A percentile compares a stretch with the other conserved stretches of the same genome.
phyloP scores from a whole-genome alignment of 2,888 invertebrate species.

The Metallyticus violacea region DNA sequence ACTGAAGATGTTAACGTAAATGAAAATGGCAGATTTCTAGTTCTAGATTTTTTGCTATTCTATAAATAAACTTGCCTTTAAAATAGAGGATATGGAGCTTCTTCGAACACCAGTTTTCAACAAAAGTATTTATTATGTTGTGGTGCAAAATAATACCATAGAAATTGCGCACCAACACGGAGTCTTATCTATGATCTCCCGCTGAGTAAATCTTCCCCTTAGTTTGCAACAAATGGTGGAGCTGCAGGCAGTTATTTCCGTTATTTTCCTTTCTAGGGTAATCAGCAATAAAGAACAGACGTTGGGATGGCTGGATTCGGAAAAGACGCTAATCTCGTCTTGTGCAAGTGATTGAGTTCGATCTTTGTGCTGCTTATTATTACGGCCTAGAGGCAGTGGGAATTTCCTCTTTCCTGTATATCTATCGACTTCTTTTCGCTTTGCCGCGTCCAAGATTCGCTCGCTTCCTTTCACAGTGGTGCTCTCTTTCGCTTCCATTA shows the following conservation, averaged over 20 bases:
- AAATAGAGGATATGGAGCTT: too few relatives aligned
- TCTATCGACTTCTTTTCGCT: neutral
- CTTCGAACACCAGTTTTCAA: too few relatives aligned
- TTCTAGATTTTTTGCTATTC: too few relatives aligned
- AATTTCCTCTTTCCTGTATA: neutral
- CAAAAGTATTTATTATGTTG: too few relatives aligned
- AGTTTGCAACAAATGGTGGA: neutral
- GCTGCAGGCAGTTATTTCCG: neutral
- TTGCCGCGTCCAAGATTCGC: neutral
- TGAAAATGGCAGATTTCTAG: too few relatives aligned
- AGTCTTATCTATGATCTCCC: neutral
- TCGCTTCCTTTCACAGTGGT: neutral
- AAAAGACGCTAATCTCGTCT: neutral
- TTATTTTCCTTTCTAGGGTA: neutral
- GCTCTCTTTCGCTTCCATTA: neutral
- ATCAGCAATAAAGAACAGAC: neutral
- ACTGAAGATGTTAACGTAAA: too few relatives aligned
- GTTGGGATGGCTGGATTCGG: neutral
- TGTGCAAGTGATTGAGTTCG: neutral
- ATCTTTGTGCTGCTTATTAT: neutral
- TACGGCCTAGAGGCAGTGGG: neutral
- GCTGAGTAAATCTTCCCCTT: neutral
- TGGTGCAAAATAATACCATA: neutral
- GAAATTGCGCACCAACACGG: neutral
- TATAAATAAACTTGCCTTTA: too few relatives aligned